Evolutionary conservation across 2,797 vertebrate species (phyloP), one percentile per base, ranked within the genome.

Genomic region (Phoxinus dragarum): DNA sequence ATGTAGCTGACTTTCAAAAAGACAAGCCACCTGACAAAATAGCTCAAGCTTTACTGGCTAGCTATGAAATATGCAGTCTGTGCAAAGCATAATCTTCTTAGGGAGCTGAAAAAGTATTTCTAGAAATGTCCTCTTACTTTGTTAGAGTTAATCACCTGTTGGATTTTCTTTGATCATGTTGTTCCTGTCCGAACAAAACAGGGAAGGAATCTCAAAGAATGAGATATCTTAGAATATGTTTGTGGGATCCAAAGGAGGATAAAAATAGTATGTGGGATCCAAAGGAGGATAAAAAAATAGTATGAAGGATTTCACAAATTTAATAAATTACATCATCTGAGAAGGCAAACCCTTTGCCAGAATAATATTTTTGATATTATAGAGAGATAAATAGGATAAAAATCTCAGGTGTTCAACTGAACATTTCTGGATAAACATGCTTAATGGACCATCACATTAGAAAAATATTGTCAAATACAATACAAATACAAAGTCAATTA

Each of bases 111-210:
- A 80, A 56, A 84, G 6, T 72, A 64, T 56, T 78, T 42, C 52
- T 77, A 83, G 77, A 79, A 68, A 66, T 79, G 61, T 86, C 86
- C 40, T 49, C 66, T 84, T 27, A 27, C 27, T 27, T 84, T 78
- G 76, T 86, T 78, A 82, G 77, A 84, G 42, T 88, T 88, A 79
- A 68, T 81, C 68, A 73, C 74, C 64, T 75, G 19, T 69, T 44
- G 66, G 31, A 81, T 87, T 87, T 27, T 79, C 88, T 92, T 91
- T 89, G 88, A 92, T 91, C 88, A 89, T 19, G 68, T 36, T 76
- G 12, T 59, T 71, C 27, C 72, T 84, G 67, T 78, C 44, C 75
- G 31, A 72, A 59, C 67, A 42, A 56, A 84, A 49, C 61, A 73
- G 69, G 27, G 56, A 85, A 52, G n/a, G 73, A 82, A 85, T 78